Evolutionary conservation across 2,888 invertebrate species (phyloP), one percentile per base, ranked within the genome.

Genomic region (Lasioglossum figueresi): DNA sequence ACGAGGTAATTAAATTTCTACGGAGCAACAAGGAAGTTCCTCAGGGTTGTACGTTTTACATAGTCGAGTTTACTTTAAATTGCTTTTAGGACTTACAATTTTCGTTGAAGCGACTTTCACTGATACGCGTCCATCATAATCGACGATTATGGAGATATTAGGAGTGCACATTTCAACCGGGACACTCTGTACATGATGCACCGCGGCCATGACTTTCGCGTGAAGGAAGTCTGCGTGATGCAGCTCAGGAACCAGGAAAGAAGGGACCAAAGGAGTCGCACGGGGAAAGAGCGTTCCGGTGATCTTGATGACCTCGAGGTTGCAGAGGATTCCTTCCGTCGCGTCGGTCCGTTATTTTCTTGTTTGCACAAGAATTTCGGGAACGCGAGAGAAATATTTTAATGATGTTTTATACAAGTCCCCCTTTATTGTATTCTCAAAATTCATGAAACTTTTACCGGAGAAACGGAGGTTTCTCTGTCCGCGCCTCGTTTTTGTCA

Each of bases 121-220:
- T 34, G 23, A 23, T 23, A 52, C 48, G 6, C 48, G 48, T 52
- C 23, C 5, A 52, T 52, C 19, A 31, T 19, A 19, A 66, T 19
- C 31, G 34, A 68, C 6, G 19, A 37, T 68, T 10, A 34, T 10
- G 37, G 37, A 40, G 23, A 68, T 40, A n/a, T 68, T n/a, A 4
- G n/a, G 12, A 14, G 68, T 10, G 37, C 2, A 12, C n/a, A 23
- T 8, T 68, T 68, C 23, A 40, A 37, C 10, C 40, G n/a, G 68
- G 40, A n/a, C 68, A 68, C 68, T 10, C n/a, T 68, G 68, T 68
- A 68, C 10, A 12, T 37, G 34, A 12, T 68, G 59, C 56, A 45
- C 75, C 68, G 27, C 73, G 84, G 73, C 59, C 76, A 45, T 77
- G 75, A 90, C 89, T 89, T 90, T 89, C 89, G 85, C 90, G 66